Conservation (phyloP, 2,113 vertebrate species). For the Petromus typicus region DNA sequence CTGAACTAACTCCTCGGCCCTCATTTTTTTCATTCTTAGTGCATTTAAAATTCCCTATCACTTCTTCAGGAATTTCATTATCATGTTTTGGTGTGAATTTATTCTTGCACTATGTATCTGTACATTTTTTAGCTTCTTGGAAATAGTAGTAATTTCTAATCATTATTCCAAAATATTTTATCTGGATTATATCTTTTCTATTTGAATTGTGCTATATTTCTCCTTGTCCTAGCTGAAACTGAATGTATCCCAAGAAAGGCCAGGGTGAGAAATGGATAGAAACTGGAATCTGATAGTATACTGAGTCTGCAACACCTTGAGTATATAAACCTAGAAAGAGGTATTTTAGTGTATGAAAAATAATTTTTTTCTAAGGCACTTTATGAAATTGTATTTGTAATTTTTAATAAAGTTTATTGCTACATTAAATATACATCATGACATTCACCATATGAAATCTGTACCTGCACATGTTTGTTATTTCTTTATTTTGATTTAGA, state of each 20-base stretch:
- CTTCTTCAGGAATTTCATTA: background rate
- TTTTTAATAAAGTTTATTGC: no score
- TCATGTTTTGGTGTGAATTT: background rate
- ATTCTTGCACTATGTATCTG: background rate
- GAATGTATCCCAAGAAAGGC: background rate
- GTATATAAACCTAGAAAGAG: background rate
- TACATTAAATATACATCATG: no score
- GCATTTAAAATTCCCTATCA: background rate
- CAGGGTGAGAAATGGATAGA: background rate
- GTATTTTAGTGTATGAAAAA: background rate
- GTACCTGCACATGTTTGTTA: no score
- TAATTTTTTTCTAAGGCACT: background rate
- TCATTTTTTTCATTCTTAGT: background rate
- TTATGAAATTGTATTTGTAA: background rate
- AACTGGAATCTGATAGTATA: background rate
- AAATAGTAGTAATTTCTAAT: background rate
- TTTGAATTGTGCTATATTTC: background rate
- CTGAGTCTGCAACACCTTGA: background rate
- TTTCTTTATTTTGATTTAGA: background rate
- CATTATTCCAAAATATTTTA: background rate
- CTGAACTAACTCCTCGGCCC: no score
- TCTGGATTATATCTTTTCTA: background rate
- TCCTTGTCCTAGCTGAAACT: background rate
- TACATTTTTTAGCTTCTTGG: background rate
- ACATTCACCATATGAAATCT: no score